Evolutionary conservation across 1,140 invertebrate genomes (phyloP), one percentile per base, ranked within the genome.

Genomic region (Theocolax elegans): DNA sequence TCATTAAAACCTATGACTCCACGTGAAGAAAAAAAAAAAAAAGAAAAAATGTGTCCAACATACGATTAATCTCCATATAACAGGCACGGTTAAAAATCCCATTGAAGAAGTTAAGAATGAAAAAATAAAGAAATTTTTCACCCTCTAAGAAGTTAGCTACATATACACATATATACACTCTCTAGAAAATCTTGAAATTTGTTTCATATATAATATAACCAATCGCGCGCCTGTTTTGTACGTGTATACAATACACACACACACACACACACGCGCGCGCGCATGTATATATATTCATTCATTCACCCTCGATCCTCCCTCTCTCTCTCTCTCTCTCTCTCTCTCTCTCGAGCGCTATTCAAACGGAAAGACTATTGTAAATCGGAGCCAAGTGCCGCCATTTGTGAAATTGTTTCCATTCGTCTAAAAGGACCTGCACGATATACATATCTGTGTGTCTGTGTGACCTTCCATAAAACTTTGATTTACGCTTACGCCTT

Each of bases 391-490:
- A 71, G 62, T 71, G 60, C 69, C 69, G 54, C 69, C 62, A 71
- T 71, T 65, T 71, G 69, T 71, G 69, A 71, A 71, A 71, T 71
- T 71, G 69, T 71, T 71, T 71, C 62, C 69, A 71, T 71, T 71
- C 62, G 69, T 71, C 54, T 71, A 71, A 71, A 65, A 71, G 62
- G 54, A 71, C 62, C 69, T 71, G 60, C 58, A 15, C 54, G 15
- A 31, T 23, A 19, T 19, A 13, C 40, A 15, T 6, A 10, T n/a
- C 6, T 15, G 40, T 38, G 6, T 38, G 6, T 38, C 35, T 38
- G 6, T 38, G 35, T 68, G 66, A 68, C 66, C 66, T 56, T 40
- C 54, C 65, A 67, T 68, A 60, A 51, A 54, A 29, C n/a, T n/a
- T 60, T 68, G 66, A 68, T 68, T 60, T 68, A 68, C 51, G 27